Conservation (phyloP, 2,113 vertebrate genomes). For the Megaptera novaeangliae region DNA sequence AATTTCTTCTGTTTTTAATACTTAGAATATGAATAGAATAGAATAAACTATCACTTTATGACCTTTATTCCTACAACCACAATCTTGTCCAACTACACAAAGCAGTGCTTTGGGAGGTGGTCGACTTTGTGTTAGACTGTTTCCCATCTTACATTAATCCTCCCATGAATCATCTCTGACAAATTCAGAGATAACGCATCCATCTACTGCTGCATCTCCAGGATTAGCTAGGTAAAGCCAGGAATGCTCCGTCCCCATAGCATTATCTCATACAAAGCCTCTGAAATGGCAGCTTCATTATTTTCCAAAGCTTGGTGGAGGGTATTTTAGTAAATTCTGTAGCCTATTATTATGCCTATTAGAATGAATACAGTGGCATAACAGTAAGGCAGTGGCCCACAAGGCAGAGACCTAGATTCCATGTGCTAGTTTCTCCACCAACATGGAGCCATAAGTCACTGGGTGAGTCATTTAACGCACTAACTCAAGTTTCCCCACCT, state of each 20-base stretch:
- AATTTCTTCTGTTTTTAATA: slow-evolving; percentile 2
- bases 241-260: neutral
- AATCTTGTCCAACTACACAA: neutral
- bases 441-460: neutral
- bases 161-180: neutral
- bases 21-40: neutral
- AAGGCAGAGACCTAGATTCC: neutral
- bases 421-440: neutral
- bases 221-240: neutral
- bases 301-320: neutral
- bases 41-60: neutral
- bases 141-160: neutral
- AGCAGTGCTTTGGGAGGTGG: neutral
- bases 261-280: neutral
- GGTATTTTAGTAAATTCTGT: neutral
- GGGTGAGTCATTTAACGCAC: neutral
- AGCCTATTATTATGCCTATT: neutral
- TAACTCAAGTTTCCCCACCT: neutral
- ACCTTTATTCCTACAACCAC: neutral
- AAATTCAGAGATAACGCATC: neutral
- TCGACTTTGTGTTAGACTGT: neutral
- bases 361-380: neutral
- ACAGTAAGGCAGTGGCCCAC: neutral
- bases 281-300: neutral
- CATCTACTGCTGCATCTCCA: neutral